Evolutionary conservation across 2,888 invertebrate species (phyloP).

Genomic region (Macaria notata): DNA sequence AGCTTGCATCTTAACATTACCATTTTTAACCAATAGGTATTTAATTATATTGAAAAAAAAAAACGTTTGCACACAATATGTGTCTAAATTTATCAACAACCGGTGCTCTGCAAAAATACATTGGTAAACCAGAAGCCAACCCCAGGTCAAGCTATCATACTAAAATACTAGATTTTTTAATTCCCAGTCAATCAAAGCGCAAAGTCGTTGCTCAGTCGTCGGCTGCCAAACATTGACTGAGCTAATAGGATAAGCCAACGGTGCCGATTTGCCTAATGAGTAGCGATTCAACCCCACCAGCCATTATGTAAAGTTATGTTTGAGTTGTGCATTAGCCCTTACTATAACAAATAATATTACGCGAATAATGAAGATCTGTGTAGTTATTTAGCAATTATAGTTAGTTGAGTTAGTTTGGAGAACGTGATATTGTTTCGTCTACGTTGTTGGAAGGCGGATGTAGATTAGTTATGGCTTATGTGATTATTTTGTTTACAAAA

Average conservation of each 20-base stretch:
- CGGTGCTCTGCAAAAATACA: no score
- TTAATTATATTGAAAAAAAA: no score
- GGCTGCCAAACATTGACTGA: constrained; percentile 71
- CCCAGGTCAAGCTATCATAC: no score
- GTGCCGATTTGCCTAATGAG: constrained; percentile 78
- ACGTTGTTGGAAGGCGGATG: no score
- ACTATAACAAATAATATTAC: constrained; percentile 49
- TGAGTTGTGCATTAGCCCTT: constrained; percentile 67
- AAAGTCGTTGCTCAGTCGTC: constrained; percentile 26
- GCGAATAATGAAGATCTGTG: constrained; percentile 14
- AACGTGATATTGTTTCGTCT: not conserved
- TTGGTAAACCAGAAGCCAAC: no score
- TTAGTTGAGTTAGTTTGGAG: not conserved
- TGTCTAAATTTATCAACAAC: no score
- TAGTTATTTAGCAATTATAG: not conserved
- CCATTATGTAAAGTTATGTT: constrained; percentile 77
- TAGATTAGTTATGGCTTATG: no score
- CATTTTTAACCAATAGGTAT: no score
- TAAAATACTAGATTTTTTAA: not conserved
- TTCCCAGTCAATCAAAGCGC: constrained; percentile 34
- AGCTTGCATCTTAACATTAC: no score
- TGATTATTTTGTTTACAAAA: no score
- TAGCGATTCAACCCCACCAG: constrained; percentile 62
- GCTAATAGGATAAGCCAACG: constrained; percentile 74
- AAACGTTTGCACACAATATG: no score